Evolutionary conservation across 2,797 vertebrate genomes (phyloP).

Genomic region (Catostomus latipinnis): DNA sequence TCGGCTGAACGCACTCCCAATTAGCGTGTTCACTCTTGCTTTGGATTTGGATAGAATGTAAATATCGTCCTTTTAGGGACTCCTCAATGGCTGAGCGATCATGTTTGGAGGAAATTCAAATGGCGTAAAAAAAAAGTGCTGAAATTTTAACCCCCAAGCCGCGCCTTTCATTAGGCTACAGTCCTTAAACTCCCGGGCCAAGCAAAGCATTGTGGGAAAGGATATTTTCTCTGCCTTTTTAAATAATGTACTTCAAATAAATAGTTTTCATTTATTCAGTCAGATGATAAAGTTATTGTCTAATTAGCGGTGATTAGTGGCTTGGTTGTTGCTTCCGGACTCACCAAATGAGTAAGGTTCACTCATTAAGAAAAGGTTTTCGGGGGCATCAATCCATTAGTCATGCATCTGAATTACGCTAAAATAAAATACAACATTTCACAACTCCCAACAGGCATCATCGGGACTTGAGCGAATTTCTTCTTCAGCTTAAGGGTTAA

Average conservation of each 20-base stretch:
- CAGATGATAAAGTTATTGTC: constrained; percentile 2
- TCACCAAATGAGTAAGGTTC: constrained; percentile 1
- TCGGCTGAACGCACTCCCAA: constrained; percentile 31
- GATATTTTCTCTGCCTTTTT: not conserved
- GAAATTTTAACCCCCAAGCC: constrained; percentile 11
- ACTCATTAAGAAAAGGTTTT: constrained; percentile 28
- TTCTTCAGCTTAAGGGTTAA: constrained; percentile 23
- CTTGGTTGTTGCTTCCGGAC: not conserved
- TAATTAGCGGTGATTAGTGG: constrained; percentile 22
- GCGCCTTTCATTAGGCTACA: constrained; percentile 4
- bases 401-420: constrained; percentile 45
- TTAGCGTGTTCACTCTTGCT: constrained; percentile 29
- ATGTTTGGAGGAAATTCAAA: constrained; percentile 27
- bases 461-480: constrained; percentile 42
- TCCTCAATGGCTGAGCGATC: not conserved
- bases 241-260: constrained; percentile 5
- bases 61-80: not conserved
- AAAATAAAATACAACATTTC: constrained; percentile 37
- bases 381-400: constrained; percentile 15
- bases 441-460: constrained; percentile 43
- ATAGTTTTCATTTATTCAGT: constrained; percentile 7
- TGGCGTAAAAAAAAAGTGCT: not conserved
- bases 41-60: constrained; percentile 23
- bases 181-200: constrained; percentile 7
- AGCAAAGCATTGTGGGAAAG: not conserved